Base-by-base conservation (phyloP, 1,140 invertebrate genomes). In the Leptonema lineaticorne region DNA sequence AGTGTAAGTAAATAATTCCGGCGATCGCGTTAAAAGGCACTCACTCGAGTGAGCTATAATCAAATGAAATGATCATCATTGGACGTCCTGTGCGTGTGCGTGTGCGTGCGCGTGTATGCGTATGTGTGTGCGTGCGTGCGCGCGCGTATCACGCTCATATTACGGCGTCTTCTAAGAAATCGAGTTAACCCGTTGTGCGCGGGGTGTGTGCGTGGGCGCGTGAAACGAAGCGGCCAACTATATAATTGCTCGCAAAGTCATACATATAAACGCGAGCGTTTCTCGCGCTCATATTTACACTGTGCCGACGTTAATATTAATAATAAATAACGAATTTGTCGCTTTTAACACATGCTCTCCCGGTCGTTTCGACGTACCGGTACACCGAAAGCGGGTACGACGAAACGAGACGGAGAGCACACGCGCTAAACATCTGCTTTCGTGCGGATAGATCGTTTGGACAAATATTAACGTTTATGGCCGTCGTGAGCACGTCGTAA, bases 11-110 rank as follows among this genome's bases (percentile, higher is more conserved):
- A n/a, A n/a, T 41, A 41, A 41, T 41, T 41, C 37, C 37, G 37
- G 37, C 37, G 37, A 41, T 41, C 37, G 37, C 37, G 37, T 41
- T 41, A 41, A 41, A n/a, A n/a, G n/a, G n/a, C n/a, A n/a, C n/a
- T n/a, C n/a, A n/a, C n/a, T 16, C 37, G 37, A 41, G 16, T 16
- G 37, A 41, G 37, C 37, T 9, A 16, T 41, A 41, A 41, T 41
- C 37, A 41, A 41, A 41, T 41, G 37, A 41, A 41, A 41, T 14
- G 37, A 41, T 41, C 37, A 41, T 41, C 37, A 41, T 41, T 11
- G 37, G 2, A 41, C 37, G 37, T 41, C 37, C 37, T 41, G 37
- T 41, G 11, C 9, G 11, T 6, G 11, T 11, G 37, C 11, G n/a
- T n/a, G n/a, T n/a, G 37, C 16, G 9, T 9, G 37, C 9, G 37